phyloP scores from a whole-genome alignment of 2,113 vertebrate species.

The Cinclus cinclus region DNA sequence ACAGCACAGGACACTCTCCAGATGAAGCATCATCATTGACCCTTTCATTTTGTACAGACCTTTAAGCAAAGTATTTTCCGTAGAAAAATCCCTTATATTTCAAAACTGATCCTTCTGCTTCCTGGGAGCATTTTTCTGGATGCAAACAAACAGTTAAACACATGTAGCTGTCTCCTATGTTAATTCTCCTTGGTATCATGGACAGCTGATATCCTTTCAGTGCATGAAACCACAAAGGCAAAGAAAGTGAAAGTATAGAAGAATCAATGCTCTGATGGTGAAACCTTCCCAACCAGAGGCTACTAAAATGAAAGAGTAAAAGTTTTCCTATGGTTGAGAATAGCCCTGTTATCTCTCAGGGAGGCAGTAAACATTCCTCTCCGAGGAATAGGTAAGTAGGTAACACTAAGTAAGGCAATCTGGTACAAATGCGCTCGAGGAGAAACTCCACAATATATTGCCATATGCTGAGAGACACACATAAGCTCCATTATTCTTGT shows the following conservation, averaged over 20 bases:
- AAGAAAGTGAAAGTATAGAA: background rate
- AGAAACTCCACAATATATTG: background rate
- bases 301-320: background rate
- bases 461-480: constrained; percentile 32
- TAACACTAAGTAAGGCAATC: background rate
- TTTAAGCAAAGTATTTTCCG: background rate
- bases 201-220: background rate
- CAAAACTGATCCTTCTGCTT: background rate
- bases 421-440: accelerated
- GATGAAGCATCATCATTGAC: background rate
- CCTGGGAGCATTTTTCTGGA: background rate
- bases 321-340: background rate
- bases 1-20: background rate
- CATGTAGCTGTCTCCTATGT: background rate
- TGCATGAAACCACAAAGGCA: background rate
- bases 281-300: background rate
- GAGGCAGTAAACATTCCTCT: constrained; percentile 19
- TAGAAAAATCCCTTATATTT: background rate
- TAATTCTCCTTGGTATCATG: background rate
- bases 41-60: background rate
- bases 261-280: background rate
- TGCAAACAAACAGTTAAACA: background rate
- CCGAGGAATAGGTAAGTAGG: background rate
- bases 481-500: constrained; percentile 2
- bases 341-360: background rate